Base-by-base conservation (phyloP, 2,888 invertebrate genomes). In the Xestoiulus laeticollis region DNA sequence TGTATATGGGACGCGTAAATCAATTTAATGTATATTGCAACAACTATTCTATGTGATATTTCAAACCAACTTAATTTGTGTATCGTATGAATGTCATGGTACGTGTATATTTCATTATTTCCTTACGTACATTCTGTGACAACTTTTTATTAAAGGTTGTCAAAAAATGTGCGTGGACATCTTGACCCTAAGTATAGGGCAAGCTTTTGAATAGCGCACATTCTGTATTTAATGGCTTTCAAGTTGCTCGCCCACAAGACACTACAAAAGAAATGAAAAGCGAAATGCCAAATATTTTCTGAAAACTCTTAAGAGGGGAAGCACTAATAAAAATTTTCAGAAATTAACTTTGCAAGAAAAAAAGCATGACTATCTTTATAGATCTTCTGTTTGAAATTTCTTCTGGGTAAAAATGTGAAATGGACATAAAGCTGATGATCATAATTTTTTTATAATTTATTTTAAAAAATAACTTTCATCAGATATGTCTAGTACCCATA, bases 201-300 rank as follows among this genome's bases (percentile, higher is more conserved):
- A 78, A 78, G 26, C 30, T 78, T 12, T 30, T 32, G 78, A 78
- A 78, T 30, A 78, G 78, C 78, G 14, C 68, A 68, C 78, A 78
- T 78, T 78, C 78, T 78, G 78, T n/a, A 26, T 78, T 78, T 78
- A 78, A 78, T 32, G 78, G 78, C 16, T 30, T 32, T 26, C 26
- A n/a, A 68, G 14, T n/a, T 10, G n/a, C 26, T 26, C 68, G 68
- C 26, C 12, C 68, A 26, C 22, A n/a, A 22, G n/a, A 78, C 12
- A 48, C 48, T 19, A 78, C 14, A 26, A 78, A 78, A 78, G 78
- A 78, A 78, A 16, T 32, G 0, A 78, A 78, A 78, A 12, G 30
- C 26, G 16, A 78, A 78, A 32, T 78, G 30, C 30, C 78, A 78
- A 30, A 12, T 30, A 32, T 78, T 78, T 32, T 26, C 78, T 16